Conservation (phyloP, 2,888 invertebrate species). For the Caenorhabditis macrosperma region DNA sequence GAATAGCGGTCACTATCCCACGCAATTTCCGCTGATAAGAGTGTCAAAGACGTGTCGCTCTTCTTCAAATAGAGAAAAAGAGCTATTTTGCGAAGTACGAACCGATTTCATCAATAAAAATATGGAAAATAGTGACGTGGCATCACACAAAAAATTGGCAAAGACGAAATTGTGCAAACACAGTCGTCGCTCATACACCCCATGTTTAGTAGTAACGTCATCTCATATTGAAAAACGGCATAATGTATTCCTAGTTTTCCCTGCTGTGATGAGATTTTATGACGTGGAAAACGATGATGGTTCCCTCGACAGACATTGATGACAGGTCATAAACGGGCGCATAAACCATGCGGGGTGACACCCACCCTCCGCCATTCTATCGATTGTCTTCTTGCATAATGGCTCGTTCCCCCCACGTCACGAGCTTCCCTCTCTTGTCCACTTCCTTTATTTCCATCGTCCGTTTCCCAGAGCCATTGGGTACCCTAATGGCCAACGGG, state of each 20-base stretch:
- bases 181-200: neutral
- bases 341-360: neutral
- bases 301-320: neutral
- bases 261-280: constrained; percentile 5
- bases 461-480: constrained; percentile 55
- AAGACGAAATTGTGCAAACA: constrained; percentile 10
- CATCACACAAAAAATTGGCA: neutral
- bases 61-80: constrained; percentile 2
- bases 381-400: constrained; percentile 2
- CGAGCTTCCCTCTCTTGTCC: constrained; percentile 13
- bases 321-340: neutral
- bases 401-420: neutral
- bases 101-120: neutral
- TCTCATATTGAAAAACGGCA: neutral
- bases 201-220: neutral
- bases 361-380: constrained; percentile 2
- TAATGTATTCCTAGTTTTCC: neutral
- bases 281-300: constrained; percentile 18
- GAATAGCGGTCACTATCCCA: neutral
- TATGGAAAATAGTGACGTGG: constrained; percentile 31
- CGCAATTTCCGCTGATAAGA: constrained; percentile 14
- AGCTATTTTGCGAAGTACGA: neutral
- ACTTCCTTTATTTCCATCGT: constrained; percentile 11
- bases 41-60: constrained; percentile 10
- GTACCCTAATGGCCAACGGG: constrained; percentile 48